Conservation (phyloP, 1,140 invertebrate species). For the Magallana gigas region DNA sequence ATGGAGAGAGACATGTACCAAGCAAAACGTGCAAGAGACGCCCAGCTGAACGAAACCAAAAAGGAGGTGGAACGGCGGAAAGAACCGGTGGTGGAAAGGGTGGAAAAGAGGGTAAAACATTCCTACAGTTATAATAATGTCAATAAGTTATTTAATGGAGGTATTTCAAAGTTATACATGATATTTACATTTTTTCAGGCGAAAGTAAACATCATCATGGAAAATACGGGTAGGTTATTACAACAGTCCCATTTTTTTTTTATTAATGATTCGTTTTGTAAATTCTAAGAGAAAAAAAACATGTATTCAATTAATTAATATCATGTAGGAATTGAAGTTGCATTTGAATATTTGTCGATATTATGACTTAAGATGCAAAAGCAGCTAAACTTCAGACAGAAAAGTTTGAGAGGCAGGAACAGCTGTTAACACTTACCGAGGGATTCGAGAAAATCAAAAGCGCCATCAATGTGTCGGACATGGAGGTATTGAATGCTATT, state of each 20-base stretch:
- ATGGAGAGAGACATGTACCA: constrained; percentile 67
- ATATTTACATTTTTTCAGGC: constrained; percentile 32
- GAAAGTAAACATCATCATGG: constrained; percentile 47
- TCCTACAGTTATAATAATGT: too few species aligned
- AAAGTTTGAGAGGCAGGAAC: constrained; percentile 60
- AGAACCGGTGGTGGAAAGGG: constrained; percentile 55
- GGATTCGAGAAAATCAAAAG: constrained; percentile 67
- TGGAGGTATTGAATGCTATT: constrained; percentile 52
- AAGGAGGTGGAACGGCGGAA: constrained; percentile 66
- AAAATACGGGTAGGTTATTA: constrained; percentile 36
- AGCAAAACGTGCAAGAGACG: constrained; percentile 61
- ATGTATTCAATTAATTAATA: too few species aligned
- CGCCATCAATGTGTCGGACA: constrained; percentile 64
- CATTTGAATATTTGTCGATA: neutral
- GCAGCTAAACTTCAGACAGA: constrained; percentile 45
- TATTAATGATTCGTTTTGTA: too few species aligned
- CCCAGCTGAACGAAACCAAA: constrained; percentile 61
- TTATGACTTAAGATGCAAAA: constrained; percentile 43
- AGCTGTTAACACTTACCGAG: constrained; percentile 59
- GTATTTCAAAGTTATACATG: neutral
- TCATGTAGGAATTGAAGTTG: too few species aligned
- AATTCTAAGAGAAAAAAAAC: too few species aligned
- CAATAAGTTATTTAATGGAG: neutral
- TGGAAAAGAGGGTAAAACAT: constrained; percentile 60
- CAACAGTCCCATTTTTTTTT: too few species aligned